These are phyloP conservation scores for Agonopterix subpropinquella DNA, from an alignment of 2,888 invertebrate genomes.

Conservation along the genomic window DNA sequence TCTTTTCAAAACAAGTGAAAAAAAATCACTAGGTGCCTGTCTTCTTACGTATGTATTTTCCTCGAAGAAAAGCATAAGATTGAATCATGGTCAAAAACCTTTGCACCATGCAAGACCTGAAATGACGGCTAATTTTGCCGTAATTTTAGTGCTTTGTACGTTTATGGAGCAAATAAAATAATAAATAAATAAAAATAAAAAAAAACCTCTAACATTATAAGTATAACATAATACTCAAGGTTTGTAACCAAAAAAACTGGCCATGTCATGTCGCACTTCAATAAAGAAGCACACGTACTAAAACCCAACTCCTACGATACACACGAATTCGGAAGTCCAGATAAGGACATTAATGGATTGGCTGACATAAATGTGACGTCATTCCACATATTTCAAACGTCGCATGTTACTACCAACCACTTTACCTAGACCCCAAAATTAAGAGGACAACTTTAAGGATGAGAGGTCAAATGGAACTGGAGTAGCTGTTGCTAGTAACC, in stretches of 20 bases:
- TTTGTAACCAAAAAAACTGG: slow-evolving; percentile 14
- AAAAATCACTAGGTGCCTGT: no score
- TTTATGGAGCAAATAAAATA: no score
- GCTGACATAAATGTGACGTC: slow-evolving; percentile 74
- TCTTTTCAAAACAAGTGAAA: no score
- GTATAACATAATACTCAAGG: not conserved
- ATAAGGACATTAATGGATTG: slow-evolving; percentile 73
- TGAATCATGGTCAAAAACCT: no score
- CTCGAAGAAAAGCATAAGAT: no score
- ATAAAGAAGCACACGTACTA: slow-evolving; percentile 52
- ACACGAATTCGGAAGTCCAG: slow-evolving; percentile 69
- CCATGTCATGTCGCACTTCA: slow-evolving; percentile 52
- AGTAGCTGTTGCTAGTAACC: slow-evolving; percentile 29
- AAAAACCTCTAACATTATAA: not conserved
- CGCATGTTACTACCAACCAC: slow-evolving; percentile 50
- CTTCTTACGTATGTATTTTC: no score
- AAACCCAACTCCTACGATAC: slow-evolving; percentile 37
- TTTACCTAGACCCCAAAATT: slow-evolving; percentile 22
- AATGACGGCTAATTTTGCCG: no score
- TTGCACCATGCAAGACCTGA: no score
- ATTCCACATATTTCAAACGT: slow-evolving; percentile 69
- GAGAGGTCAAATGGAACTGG: slow-evolving; percentile 31
- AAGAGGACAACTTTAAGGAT: not conserved
- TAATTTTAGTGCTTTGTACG: no score
- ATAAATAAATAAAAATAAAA: no score